Base-by-base conservation (phyloP, 2,113 vertebrate genomes). In the Jaculus jaculus region DNA sequence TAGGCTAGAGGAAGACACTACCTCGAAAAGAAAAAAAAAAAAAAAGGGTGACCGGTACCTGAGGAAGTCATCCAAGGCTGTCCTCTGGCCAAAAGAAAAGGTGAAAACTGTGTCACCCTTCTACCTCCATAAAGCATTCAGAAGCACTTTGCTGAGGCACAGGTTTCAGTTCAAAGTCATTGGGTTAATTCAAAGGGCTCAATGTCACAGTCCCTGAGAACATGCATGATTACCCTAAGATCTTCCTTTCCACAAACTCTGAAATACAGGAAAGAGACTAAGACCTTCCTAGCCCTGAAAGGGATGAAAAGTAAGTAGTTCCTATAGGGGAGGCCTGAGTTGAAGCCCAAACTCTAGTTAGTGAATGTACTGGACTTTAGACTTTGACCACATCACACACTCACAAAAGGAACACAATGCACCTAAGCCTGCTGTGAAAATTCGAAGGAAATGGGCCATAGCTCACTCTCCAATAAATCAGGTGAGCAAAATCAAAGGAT, bases 261-360 rank as follows among this genome's bases (percentile, higher is more conserved):
- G 28, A 91, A 72, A 95, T 51, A 34, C 24, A 18, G 63, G 28
- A 93, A 94, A 89, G 47, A 89, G 37, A 12, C 54, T 16, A 54
- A 84, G 34, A 32, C 30, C 68, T 84, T 20, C 80, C 87, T 15
- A 69, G 26, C 68, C 3, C 47, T 30, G 16, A 28, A 65, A 28
- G 32, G 18, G 24, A 8, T 58, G 4, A 37, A 51, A 21, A 9
- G 39, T 65, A 34, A 84, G 68, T 34, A 34, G 42, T 47, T 88
- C 15, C 47, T 69, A n/a, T 39, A 80, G 34, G 5, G 51, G n/a
- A 80, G 23, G 24, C 69, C 60, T 69, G 20, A 3, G 13, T 32
- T 13, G 10, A 11, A 86, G 60, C 3, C 26, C 54, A 81, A 51
- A 82, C 34, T 26, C 78, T 21, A 71, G 34, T 37, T 82, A n/a